Base-by-base conservation (phyloP, 2,888 invertebrate genomes). In the Stomorhina lunata region DNA sequence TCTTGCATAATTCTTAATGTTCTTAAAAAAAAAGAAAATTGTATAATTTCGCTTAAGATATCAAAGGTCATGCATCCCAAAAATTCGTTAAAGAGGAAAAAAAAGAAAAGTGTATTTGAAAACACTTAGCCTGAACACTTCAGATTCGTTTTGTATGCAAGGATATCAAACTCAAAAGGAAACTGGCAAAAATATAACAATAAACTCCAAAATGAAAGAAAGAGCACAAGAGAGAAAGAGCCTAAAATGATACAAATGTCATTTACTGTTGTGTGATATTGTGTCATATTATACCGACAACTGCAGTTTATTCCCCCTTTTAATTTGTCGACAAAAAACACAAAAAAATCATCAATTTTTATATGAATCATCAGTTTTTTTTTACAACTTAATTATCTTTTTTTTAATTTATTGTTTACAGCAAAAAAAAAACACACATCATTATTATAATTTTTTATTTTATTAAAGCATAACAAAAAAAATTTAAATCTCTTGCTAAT, bases 61-160 rank as follows among this genome's bases (percentile, higher is more conserved):
- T 63, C 17, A 69, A 77, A 77, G 53, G 55, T 80, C 75, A 69
- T 80, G 63, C 27, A 63, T 69, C 63, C 48, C 57, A 80, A 71
- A 80, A 15, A 20, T 1, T 25, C 45, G 15, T 9, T 27, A 45
- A 15, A 2, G 43, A 15, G 10, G 40, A 32, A n/a, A 25, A 0
- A 3, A 55, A 1, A 34, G 27, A 59, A 32, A 40, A 6, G 20
- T 22, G n/a, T 32, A 22, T 15, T n/a, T 10, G 32, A 22, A 75
- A 17, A 43, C n/a, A 20, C 15, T 25, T 10, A n/a, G 6, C 6
- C 9, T 55, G 27, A 55, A 37, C n/a, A 59, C 22, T 12, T 45
- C 12, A 17, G 43, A n/a, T n/a, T n/a, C n/a, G n/a, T 17, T 75
- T 20, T n/a, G 34, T 37, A 57, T 48, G 37, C 45, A 40, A 77